Base-by-base conservation (phyloP, 2,888 invertebrate species). In the Cephus pulcher region DNA sequence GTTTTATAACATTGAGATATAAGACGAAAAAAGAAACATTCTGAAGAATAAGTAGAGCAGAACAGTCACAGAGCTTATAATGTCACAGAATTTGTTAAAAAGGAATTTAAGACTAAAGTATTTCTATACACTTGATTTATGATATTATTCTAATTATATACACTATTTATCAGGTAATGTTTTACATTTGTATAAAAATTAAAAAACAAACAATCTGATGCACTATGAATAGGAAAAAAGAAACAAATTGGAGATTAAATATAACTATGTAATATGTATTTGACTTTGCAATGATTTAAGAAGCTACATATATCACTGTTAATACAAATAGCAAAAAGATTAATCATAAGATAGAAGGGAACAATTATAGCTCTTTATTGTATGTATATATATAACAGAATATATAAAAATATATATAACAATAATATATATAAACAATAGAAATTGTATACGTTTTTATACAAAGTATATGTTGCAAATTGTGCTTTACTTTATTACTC, bases 21-120 rank as follows among this genome's bases (percentile, higher is more conserved):
- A 30, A 71, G 23, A 32, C 11, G 23, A 15, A 9, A 71, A 71
- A 11, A 56, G 9, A 56, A 23, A 56, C 2, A 23, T 4, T 9
- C 23, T 56, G 9, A 56, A 56, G 56, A 23, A 23, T 56, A 71
- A 71, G 11, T 71, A 71, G 23, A 71, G 34, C 32, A 71, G 34
- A 71, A 79, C 23, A n/a, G 75, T 74, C 69, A 70, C 37, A 70
- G 35, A 69, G 30, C n/a, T 56, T 30, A 75, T 12, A 75, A 12
- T 74, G 32, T 75, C 56, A 9, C 2, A 23, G 23, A 23, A 56
- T 15, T 23, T 56, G 2, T 23, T 56, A 56, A 23, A 23, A 9
- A 56, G 23, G 23, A 56, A 56, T 56, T 56, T 56, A 56, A 56
- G 23, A 40, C 23, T 56, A 56, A 56, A 15, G 23, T 56, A 56